These are phyloP conservation scores for Trogon surrucura DNA, from an alignment of 2,113 vertebrate genomes.

Conservation along the genomic window DNA sequence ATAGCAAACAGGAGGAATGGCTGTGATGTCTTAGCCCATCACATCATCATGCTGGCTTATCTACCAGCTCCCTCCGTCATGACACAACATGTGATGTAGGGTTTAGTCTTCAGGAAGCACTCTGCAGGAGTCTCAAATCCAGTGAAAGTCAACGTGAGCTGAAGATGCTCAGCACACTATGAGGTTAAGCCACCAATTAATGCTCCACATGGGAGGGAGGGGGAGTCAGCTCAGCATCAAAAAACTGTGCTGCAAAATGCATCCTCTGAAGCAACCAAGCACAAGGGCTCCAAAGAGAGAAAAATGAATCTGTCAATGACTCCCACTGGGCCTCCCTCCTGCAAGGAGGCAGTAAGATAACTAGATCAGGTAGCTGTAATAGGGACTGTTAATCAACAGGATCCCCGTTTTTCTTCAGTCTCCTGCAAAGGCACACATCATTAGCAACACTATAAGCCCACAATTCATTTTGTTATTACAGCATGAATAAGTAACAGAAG, in stretches of 20 bases:
- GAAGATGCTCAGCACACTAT: not conserved
- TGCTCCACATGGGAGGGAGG: not conserved
- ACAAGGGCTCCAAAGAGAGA: not conserved
- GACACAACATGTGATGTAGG: not conserved
- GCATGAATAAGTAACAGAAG: not conserved
- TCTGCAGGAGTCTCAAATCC: not conserved
- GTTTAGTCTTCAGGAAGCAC: not conserved
- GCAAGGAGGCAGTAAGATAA: not conserved
- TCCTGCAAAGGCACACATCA: not conserved
- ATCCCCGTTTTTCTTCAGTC: not conserved
- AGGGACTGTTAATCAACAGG: not conserved
- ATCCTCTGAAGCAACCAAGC: not conserved
- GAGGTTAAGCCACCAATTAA: not conserved
- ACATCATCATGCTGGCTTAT: not conserved
- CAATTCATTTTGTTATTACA: slow-evolving; percentile 22
- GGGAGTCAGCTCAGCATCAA: not conserved
- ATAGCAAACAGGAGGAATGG: not conserved
- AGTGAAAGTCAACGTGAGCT: not conserved
- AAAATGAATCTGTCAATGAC: not conserved
- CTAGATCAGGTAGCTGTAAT: not conserved
- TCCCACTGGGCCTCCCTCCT: not conserved
- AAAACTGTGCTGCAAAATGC: not conserved
- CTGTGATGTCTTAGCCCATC: not conserved
- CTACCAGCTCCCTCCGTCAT: not conserved
- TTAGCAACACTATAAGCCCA: not conserved